Evolutionary conservation across 2,113 vertebrate species (phyloP).

Genomic region (Glareola pratincola): DNA sequence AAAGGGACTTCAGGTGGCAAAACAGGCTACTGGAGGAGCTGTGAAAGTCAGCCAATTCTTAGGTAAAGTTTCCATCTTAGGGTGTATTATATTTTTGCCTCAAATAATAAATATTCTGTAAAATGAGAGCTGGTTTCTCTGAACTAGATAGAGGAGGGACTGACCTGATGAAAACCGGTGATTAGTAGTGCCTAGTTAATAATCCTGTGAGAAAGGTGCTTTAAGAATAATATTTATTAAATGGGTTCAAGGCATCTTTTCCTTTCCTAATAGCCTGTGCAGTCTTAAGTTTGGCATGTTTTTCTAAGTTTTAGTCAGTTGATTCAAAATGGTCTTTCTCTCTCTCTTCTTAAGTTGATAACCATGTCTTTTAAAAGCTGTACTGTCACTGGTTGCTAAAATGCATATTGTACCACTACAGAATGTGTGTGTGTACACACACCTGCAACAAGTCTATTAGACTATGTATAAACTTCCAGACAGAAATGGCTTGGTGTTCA

Average conservation of each 20-base stretch:
- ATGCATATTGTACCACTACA: neutral
- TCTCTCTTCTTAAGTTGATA: neutral
- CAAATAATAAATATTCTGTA: neutral
- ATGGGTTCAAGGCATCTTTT: neutral
- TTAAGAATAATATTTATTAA: neutral
- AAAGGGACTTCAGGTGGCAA: conserved; percentile 90
- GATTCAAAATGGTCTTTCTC: neutral
- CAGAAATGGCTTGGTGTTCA: neutral
- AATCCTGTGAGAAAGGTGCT: neutral
- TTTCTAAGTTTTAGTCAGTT: neutral
- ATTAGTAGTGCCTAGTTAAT: neutral
- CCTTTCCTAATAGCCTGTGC: neutral
- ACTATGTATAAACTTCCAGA: neutral
- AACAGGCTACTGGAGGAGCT: conserved; percentile 93
- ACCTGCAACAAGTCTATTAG: neutral
- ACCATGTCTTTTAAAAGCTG: neutral
- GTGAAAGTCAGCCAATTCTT: conserved; percentile 98
- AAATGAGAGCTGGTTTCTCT: neutral
- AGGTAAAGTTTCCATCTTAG: conserved; percentile 71
- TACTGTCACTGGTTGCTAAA: neutral
- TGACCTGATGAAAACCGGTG: neutral
- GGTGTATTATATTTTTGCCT: neutral
- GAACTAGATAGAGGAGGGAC: neutral
- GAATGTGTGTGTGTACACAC: rapidly evolving
- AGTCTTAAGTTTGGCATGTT: neutral